A percentile compares a stretch with the other conserved stretches of the same genome.
Conservation (phyloP, 1,140 invertebrate species). For the Mizuhopecten yessoensis region DNA sequence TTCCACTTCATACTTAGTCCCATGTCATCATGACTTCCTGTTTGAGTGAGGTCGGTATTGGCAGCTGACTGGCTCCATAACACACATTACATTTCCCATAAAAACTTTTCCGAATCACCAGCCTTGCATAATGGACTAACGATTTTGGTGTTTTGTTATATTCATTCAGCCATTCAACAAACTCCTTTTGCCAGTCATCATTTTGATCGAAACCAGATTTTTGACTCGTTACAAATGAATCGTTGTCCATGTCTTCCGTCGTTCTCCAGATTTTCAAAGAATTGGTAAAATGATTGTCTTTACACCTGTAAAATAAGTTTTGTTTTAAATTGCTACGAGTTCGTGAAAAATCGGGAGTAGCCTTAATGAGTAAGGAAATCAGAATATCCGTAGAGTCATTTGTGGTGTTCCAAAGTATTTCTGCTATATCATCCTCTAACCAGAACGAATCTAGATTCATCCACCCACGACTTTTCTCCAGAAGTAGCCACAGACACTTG, state of each 20-base stretch:
- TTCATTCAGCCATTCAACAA: conserved; percentile 54
- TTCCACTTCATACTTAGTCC: too few relatives aligned
- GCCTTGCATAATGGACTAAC: conserved; percentile 49
- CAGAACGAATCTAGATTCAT: conserved; percentile 48
- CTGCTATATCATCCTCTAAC: conserved; percentile 45
- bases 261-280: conserved; percentile 33
- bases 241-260: neutral
- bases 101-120: conserved; percentile 47
- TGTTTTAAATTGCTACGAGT: conserved; percentile 44
- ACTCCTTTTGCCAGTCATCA: conserved; percentile 47
- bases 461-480: conserved; percentile 37
- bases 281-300: conserved; percentile 37
- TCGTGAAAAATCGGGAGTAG: conserved; percentile 47
- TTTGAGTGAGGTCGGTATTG: conserved; percentile 49
- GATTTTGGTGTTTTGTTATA: conserved; percentile 31
- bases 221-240: conserved; percentile 36
- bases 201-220: neutral
- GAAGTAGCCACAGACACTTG: conserved; percentile 47
- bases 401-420: conserved; percentile 44
- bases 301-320: conserved; percentile 49
- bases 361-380: conserved; percentile 50
- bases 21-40: conserved; percentile 44
- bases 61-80: conserved; percentile 52
- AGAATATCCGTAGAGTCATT: conserved; percentile 47
- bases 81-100: conserved; percentile 54